Base-by-base conservation (phyloP, 2,113 vertebrate species). In the Canis aureus region DNA sequence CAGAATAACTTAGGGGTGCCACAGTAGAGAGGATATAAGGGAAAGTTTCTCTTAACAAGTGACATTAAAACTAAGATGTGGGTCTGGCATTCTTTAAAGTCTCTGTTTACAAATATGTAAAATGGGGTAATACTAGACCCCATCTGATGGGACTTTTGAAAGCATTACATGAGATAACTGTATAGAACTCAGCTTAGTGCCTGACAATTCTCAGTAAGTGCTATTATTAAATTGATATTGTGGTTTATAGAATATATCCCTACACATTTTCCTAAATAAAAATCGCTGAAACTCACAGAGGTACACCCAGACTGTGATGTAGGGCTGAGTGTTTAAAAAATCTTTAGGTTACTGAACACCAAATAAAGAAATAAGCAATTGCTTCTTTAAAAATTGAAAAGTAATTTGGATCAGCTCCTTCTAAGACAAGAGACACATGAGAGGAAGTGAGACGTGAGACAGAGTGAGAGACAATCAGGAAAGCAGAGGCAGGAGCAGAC, bases 1-100 rank as follows among this genome's bases (percentile, higher is more conserved):
- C 0, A 29, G n/a, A 38, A 57, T 79, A 35, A 15, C 2, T 27
- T 69, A 53, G 11, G 0, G 4, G 25, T 69, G 59, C 5, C 23
- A 17, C 17, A 13, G 29, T 11, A 82, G 3, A 15, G 15, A n/a
- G 1, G 22, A 4, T 1, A 0, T 20, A 60, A 62, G 25, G 11
- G 10, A 88, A 49, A 76, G 3, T 0, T 23, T 25, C 35, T 59
- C 19, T 76, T 20, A 43, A 11, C 4, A 87, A 55, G 16, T 60
- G 57, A 51, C 25, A 23, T 91, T 71, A 5, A 83, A 94, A 9
- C 20, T 12, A 49, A 69, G 16, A 1, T 55, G 67, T 49, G 11
- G 64, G 15, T 78, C 15, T 78, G 6, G 2, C 6, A 60, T 35
- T 67, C 43, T 78, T 49, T 55, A 35, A 73, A 27, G 8, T 49